These are phyloP conservation scores for Aix galericulata DNA, from an alignment of 2,113 vertebrate species.

Conservation along the genomic window DNA sequence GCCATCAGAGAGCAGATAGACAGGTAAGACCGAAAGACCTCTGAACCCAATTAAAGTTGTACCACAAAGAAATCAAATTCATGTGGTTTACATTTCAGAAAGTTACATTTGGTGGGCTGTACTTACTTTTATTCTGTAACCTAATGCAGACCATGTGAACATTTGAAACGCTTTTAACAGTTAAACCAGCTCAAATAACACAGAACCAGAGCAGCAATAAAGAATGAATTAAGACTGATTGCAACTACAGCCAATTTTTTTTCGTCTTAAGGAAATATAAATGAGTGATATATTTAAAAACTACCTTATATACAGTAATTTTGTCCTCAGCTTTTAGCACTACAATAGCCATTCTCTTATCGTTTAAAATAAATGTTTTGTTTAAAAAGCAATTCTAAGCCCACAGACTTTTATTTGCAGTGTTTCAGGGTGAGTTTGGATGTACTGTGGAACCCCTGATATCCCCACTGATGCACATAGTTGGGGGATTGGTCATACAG, in stretches of 20 bases:
- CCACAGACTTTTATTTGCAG: conserved; percentile 10
- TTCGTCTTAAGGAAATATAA: conserved; percentile 67
- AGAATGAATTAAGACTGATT: conserved; percentile 87
- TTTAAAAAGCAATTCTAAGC: conserved; percentile 65
- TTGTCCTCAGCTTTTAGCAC: conserved; percentile 53
- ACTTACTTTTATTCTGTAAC: conserved; percentile 85
- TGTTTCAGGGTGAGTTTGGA: conserved; percentile 15
- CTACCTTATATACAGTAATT: conserved; percentile 10
- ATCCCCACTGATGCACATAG: conserved; percentile 9
- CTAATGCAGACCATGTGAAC: conserved; percentile 87
- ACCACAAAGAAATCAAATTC: conserved; percentile 85
- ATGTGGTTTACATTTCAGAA: conserved; percentile 86
- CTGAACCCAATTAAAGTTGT: conserved; percentile 85
- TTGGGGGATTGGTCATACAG: conserved; percentile 8
- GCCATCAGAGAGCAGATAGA: conserved; percentile 79
- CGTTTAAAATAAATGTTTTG: conserved; percentile 67
- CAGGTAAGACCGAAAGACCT: conserved; percentile 82
- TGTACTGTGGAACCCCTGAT: conserved; percentile 15
- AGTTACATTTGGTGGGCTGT: conserved; percentile 84
- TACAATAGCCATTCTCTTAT: conserved; percentile 60
- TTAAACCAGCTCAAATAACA: conserved; percentile 87
- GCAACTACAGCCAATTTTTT: conserved; percentile 78
- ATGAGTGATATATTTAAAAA: conserved; percentile 44
- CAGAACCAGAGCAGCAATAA: conserved; percentile 85
- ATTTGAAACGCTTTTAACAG: conserved; percentile 85